phyloP scores from a whole-genome alignment of 2,888 invertebrate genomes.

The Gymnoscelis rufifasciata region DNA sequence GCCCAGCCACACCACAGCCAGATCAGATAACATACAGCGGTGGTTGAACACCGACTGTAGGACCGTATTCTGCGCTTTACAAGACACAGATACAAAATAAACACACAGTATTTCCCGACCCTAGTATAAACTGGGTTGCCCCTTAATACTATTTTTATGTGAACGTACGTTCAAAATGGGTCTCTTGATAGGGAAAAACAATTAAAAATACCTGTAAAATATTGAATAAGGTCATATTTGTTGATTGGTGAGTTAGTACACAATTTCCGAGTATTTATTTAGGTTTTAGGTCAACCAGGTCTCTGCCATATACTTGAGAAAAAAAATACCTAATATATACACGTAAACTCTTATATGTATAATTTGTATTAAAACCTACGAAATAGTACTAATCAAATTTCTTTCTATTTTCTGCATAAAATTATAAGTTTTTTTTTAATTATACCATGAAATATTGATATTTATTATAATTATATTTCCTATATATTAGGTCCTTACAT shows the following conservation, averaged over 20 bases:
- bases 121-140: conserved; percentile 66
- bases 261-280: neutral
- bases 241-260: neutral
- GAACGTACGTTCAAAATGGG: conserved; percentile 62
- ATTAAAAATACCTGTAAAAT: conserved; percentile 59
- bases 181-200: conserved; percentile 59
- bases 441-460: no score
- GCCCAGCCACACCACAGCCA: conserved; percentile 58
- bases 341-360: no score
- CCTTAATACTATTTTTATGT: conserved; percentile 70
- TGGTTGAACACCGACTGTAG: conserved; percentile 69
- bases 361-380: no score
- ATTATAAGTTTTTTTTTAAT: no score
- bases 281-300: conserved; percentile 25
- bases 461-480: no score
- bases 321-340: no score
- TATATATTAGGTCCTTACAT: no score
- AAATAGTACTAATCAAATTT: no score
- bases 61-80: conserved; percentile 51
- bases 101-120: conserved; percentile 65
- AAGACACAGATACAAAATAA: conserved; percentile 46
- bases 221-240: conserved; percentile 23
- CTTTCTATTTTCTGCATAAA: no score
- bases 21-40: conserved; percentile 63
- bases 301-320: neutral